A percentile compares a stretch with the other conserved stretches of the same genome.
Conservation (phyloP, 2,113 vertebrate genomes). For the Labeo catla region DNA sequence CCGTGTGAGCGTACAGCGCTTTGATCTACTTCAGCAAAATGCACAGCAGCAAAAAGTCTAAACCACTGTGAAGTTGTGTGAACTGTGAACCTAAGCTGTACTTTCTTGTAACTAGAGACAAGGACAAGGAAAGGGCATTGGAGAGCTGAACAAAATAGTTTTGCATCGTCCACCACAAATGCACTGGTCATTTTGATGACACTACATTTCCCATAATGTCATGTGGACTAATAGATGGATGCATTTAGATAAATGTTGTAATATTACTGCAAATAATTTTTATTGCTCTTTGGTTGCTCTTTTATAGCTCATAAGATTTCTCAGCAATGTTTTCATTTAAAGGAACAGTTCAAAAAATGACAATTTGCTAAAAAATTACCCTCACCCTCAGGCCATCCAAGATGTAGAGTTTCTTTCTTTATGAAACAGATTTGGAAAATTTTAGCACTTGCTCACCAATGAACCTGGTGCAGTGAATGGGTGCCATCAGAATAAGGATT, state of each 20-base stretch:
- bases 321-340: not conserved
- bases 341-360: not conserved
- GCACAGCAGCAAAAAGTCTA: constrained; percentile 32
- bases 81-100: constrained; percentile 40
- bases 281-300: not conserved
- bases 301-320: not conserved
- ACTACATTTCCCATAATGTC: not conserved
- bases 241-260: not conserved
- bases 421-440: not conserved
- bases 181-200: not conserved
- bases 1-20: constrained; percentile 3
- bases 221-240: not conserved
- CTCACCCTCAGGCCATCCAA: not conserved
- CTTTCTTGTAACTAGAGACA: not conserved
- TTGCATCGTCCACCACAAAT: not conserved
- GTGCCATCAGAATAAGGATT: not conserved
- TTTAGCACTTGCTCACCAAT: not conserved
- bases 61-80: constrained; percentile 23
- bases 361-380: not conserved
- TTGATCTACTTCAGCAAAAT: constrained; percentile 56
- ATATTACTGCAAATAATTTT: not conserved
- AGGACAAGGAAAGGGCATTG: constrained; percentile 24
- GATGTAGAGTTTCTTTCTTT: not conserved
- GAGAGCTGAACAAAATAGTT: not conserved
- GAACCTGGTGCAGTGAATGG: not conserved